Base-by-base conservation (phyloP, 2,888 invertebrate species). In the Mamestra brassicae region DNA sequence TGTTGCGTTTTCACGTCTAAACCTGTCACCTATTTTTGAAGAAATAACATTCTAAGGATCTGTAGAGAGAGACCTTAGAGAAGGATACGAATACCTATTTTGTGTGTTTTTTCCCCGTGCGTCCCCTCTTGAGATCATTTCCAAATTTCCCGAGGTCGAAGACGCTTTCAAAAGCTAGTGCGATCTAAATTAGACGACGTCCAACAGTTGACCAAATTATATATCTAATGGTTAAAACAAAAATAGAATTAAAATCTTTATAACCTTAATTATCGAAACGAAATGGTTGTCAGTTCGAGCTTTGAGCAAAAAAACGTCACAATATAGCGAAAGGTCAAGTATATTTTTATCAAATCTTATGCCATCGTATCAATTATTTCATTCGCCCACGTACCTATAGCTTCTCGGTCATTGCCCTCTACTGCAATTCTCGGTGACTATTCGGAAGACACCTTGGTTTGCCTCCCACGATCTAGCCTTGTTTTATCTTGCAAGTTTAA, bases 391-490 rank as follows among this genome's bases (percentile, higher is more conserved):
- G 26, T 42, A 11, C 36, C n/a, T 47, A 7, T 4, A 72, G 42
- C 42, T 4, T 36, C 57, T n/a, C 76, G 62, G 74, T 80, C 76
- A 73, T 74, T 62, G 62, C 80, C 26, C 74, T 73, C 50, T 17
- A 4, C 10, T 55, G n/a, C 47, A 17, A 54, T 52, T 38, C n/a
- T 54, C 26, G n/a, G 7, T 54, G 38, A n/a, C 55, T 34, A 55
- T 4, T 72, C 42, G 26, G 17, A 73, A 76, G 42, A 80, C 13
- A 62, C 80, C 76, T 76, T 76, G 74, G 1, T 52, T 42, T 50
- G 34, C 80, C 50, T 73, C 80, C 76, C 74, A 76, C 80, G 42
- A 11, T 45, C 11, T 52, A 55, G 55, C 74, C 80, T 52, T 62
- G 34, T 36, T 54, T 36, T 11, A 38, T 3, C 52, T 42, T 52